Evolutionary conservation across 2,888 invertebrate genomes (phyloP).

Genomic region (Acrocyrtus sp.): DNA sequence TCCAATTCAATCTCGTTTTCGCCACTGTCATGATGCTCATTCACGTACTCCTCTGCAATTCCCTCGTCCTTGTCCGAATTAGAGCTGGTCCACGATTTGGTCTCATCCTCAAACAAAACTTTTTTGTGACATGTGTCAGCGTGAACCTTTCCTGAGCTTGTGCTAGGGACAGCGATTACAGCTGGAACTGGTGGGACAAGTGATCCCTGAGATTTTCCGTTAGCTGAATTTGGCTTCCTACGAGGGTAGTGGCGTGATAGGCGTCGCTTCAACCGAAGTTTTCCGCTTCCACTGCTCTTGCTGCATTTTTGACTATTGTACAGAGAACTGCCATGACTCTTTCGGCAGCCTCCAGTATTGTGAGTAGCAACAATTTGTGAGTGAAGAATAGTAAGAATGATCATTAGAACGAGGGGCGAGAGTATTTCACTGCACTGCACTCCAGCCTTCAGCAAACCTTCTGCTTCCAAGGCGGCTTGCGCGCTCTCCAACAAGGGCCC

Average conservation of each 20-base stretch:
- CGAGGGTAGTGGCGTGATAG: constrained; percentile 40
- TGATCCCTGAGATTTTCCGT: constrained; percentile 1
- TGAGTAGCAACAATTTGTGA: constrained; percentile 82
- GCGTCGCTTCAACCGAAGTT: constrained; percentile 39
- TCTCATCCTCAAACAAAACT: constrained; percentile 63
- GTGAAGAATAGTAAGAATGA: constrained; percentile 79
- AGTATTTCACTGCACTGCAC: constrained; percentile 71
- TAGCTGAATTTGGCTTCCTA: constrained; percentile 15
- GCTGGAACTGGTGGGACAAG: constrained; percentile 31
- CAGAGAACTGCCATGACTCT: constrained; percentile 1
- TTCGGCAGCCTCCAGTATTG: constrained; percentile 64
- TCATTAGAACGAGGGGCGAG: constrained; percentile 78
- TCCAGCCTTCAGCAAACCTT: constrained; percentile 35
- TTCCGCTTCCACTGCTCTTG: constrained; percentile 22
- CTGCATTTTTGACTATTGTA: constrained; percentile 16
- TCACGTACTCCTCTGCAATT: constrained; percentile 61
- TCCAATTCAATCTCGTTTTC: constrained; percentile 35
- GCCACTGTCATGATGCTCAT: constrained; percentile 54
- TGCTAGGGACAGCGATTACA: constrained; percentile 10
- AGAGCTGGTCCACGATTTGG: constrained; percentile 61
- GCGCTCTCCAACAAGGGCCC: constrained; percentile 31
- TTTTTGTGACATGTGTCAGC: constrained; percentile 41
- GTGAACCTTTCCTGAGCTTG: background rate
- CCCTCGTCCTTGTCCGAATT: constrained; percentile 63
- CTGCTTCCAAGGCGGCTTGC: constrained; percentile 4